Evolutionary conservation across 2,888 invertebrate genomes (phyloP).

Genomic region (Meta bourneti): DNA sequence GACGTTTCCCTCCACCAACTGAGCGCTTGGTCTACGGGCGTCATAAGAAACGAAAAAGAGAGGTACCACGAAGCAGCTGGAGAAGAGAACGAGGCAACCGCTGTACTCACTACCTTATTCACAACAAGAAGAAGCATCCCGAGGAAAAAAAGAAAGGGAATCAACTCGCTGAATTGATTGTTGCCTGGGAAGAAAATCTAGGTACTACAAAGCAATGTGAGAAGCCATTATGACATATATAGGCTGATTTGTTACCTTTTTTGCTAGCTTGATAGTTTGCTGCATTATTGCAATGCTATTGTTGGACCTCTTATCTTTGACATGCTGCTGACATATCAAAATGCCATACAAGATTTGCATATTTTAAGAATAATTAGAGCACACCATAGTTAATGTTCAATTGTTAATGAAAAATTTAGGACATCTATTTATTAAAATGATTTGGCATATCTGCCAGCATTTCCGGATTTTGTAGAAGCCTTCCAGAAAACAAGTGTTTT

Average conservation of each 20-base stretch:
- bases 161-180: conserved; percentile 66
- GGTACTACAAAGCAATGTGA: conserved; percentile 72
- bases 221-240: conserved; percentile 76
- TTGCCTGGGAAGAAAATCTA: conserved; percentile 74
- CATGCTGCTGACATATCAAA: conserved; percentile 59
- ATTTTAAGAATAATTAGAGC: too few relatives aligned
- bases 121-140: conserved; percentile 70
- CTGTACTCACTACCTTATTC: conserved; percentile 73
- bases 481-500: too few relatives aligned
- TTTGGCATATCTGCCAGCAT: too few relatives aligned
- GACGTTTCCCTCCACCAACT: conserved; percentile 79
- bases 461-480: too few relatives aligned
- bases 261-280: conserved; percentile 74
- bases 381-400: too few relatives aligned
- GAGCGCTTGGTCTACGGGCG: conserved; percentile 77
- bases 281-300: conserved; percentile 51
- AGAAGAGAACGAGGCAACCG: conserved; percentile 77
- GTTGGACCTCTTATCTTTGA: conserved; percentile 14
- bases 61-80: conserved; percentile 78
- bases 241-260: conserved; percentile 45
- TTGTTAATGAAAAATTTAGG: too few relatives aligned
- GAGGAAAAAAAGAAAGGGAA: conserved; percentile 70
- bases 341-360: not conserved
- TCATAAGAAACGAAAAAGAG: conserved; percentile 75
- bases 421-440: too few relatives aligned